A percentile compares a stretch with the other conserved stretches of the same genome.
Conservation (phyloP, 2,888 invertebrate genomes). For the Hypselothyrea guttata region DNA sequence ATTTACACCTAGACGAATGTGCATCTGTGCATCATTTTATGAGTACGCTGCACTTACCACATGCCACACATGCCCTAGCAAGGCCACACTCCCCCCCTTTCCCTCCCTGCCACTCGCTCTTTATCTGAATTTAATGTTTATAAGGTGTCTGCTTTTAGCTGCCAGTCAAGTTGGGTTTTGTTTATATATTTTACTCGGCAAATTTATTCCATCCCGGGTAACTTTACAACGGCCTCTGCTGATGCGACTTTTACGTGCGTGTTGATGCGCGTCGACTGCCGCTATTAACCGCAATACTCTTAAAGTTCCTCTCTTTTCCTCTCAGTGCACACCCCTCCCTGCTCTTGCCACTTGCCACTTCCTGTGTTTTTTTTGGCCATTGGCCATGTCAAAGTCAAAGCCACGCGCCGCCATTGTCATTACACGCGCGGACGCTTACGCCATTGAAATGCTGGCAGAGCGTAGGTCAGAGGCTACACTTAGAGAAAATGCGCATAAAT, state of each 20-base stretch:
- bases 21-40: conserved; percentile 61
- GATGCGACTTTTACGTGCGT: conserved; percentile 69
- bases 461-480: too few relatives aligned
- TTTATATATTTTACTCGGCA: conserved; percentile 55
- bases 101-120: neutral
- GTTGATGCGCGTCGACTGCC: conserved; percentile 43
- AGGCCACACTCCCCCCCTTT: conserved; percentile 14
- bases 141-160: conserved; percentile 74
- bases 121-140: conserved; percentile 64
- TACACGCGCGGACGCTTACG: conserved; percentile 75
- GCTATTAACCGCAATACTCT: conserved; percentile 39
- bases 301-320: conserved; percentile 18
- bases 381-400: conserved; percentile 72
- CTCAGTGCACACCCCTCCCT: conserved; percentile 6
- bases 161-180: conserved; percentile 58
- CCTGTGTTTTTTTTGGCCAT: conserved; percentile 24
- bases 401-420: conserved; percentile 69
- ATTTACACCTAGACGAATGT: conserved; percentile 72
- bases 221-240: conserved; percentile 57
- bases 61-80: conserved; percentile 15
- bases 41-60: conserved; percentile 37
- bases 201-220: conserved; percentile 41
- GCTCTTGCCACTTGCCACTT: conserved; percentile 1
- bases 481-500: too few relatives aligned
- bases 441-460: conserved; percentile 40